phyloP scores from a whole-genome alignment of 2,113 vertebrate genomes.

The Tyrannus savana region DNA sequence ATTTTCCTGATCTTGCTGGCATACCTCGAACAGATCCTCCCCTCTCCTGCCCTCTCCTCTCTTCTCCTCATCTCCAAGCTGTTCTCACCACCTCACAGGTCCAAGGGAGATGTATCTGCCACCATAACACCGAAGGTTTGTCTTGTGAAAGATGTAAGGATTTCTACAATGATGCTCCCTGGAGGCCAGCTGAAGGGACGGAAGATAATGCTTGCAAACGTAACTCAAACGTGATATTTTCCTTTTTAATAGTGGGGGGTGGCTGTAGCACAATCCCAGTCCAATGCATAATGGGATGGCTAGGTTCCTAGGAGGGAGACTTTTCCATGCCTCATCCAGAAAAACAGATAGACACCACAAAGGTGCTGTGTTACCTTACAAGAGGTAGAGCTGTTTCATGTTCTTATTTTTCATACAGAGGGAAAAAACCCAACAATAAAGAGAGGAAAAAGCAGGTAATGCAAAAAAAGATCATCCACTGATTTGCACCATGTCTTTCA shows the following conservation, averaged over 20 bases:
- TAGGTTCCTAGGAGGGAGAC: background rate
- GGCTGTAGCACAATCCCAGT: background rate
- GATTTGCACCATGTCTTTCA: background rate
- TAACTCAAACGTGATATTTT: constrained; percentile 45
- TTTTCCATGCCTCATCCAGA: background rate
- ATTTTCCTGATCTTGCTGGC: background rate
- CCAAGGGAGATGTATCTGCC: constrained; percentile 83
- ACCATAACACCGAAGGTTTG: constrained; percentile 83
- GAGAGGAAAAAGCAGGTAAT: background rate
- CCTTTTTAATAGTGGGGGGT: background rate
- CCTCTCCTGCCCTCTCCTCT: background rate
- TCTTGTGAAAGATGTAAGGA: constrained; percentile 87
- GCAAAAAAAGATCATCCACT: background rate
- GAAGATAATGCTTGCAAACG: constrained; percentile 78
- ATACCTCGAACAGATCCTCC: background rate
- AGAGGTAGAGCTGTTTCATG: background rate
- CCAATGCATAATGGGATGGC: background rate
- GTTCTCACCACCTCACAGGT: constrained; percentile 68
- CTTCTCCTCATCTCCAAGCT: background rate
- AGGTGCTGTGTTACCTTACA: background rate
- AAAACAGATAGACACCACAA: background rate
- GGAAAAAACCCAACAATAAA: background rate
- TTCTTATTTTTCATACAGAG: background rate
- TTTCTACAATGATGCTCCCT: constrained; percentile 87
- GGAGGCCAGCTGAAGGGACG: constrained; percentile 80